Percentiles rank a stretch among this genome's conserved stretches.
These are phyloP conservation scores for Prionace glauca DNA, from an alignment of 2,797 vertebrate genomes.

Conservation along the genomic window DNA sequence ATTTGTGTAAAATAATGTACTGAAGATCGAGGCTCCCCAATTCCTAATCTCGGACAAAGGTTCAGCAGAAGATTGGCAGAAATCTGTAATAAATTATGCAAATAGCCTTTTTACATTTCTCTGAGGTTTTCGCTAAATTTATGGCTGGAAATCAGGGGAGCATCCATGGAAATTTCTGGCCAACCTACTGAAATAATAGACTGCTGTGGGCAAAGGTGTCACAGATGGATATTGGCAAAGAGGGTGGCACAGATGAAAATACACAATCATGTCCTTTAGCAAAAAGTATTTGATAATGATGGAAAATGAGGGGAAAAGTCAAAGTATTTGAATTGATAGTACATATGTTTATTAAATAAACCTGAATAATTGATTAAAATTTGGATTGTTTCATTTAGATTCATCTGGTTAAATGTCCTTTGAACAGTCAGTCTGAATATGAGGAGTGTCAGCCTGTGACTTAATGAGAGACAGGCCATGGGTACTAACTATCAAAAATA, in stretches of 20 bases:
- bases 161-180: neutral
- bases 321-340: neutral
- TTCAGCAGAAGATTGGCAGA: neutral
- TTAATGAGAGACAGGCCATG: neutral
- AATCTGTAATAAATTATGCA: neutral
- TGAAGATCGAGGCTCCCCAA: neutral
- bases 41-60: neutral
- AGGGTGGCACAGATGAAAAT: neutral
- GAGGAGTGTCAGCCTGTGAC: neutral
- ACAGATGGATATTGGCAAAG: neutral
- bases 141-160: neutral
- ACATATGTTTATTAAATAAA: neutral
- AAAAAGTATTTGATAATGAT: neutral
- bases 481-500: neutral
- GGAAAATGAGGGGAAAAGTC: neutral
- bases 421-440: neutral
- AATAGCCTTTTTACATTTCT: neutral
- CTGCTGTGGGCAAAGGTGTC: neutral
- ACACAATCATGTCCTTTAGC: neutral
- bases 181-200: neutral
- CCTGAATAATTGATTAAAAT: neutral
- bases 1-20: neutral
- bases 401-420: neutral
- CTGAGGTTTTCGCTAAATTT: neutral
- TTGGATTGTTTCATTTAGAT: neutral